Evolutionary conservation across 2,113 vertebrate genomes (phyloP).

Genomic region (Myiopsitta monachus): DNA sequence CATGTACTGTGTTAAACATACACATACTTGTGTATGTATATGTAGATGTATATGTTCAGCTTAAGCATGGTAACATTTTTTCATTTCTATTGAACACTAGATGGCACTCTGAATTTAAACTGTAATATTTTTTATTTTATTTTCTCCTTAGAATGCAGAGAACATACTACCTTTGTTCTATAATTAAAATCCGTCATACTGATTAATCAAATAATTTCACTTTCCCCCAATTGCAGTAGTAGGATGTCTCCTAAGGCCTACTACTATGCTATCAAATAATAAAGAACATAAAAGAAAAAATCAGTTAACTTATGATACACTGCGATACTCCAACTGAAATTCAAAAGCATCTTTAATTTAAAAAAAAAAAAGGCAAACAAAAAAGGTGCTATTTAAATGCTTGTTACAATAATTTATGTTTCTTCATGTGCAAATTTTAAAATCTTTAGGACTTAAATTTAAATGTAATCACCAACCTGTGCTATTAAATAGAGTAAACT

Average conservation of each 20-base stretch:
- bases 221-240: not conserved
- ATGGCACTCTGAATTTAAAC: conserved; percentile 73
- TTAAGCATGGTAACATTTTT: not conserved
- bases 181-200: conserved; percentile 2
- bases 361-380: not conserved
- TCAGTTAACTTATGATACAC: not conserved
- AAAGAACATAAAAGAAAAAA: conserved; percentile 13
- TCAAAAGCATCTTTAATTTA: not conserved
- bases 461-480: not conserved
- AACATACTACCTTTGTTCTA: not conserved
- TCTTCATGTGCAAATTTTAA: not conserved
- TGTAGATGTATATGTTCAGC: not conserved
- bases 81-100: conserved; percentile 63
- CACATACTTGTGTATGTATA: too few species aligned
- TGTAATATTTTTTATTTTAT: not conserved
- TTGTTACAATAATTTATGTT: not conserved
- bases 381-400: not conserved
- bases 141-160: not conserved
- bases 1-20: not conserved
- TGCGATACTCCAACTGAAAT: conserved; percentile 30
- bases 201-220: conserved; percentile 22
- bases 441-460: not conserved
- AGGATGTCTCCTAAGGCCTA: not conserved
- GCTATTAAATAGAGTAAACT: not conserved
- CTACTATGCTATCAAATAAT: conserved; percentile 26